phyloP scores from a whole-genome alignment of 2,888 invertebrate genomes.

The Alentia gelatinosa region DNA sequence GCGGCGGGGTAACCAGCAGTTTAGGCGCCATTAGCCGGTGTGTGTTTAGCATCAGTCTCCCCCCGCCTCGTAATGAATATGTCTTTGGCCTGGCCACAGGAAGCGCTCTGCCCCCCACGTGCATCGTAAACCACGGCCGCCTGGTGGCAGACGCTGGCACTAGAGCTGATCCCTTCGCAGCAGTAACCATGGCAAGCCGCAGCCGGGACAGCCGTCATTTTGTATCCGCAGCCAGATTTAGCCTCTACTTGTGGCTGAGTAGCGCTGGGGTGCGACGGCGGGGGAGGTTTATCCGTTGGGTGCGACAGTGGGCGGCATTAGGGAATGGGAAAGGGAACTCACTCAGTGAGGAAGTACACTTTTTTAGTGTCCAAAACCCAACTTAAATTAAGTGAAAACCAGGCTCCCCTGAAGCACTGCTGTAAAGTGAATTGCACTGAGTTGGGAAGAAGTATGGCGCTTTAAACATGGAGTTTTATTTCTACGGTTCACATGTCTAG shows the following conservation, averaged over 20 bases:
- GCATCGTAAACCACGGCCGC: background rate
- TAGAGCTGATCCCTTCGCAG: background rate
- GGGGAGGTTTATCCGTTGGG: too few species aligned
- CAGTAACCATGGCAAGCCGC: background rate
- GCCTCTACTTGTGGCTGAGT: background rate
- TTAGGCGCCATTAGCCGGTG: background rate
- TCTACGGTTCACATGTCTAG: too few species aligned
- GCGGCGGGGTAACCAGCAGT: background rate
- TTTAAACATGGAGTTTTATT: too few species aligned
- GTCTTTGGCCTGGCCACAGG: background rate
- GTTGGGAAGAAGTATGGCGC: too few species aligned
- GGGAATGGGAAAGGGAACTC: too few species aligned
- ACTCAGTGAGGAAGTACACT: too few species aligned
- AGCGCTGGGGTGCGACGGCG: too few species aligned
- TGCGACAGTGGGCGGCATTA: too few species aligned
- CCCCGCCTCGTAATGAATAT: background rate
- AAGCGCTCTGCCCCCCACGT: background rate
- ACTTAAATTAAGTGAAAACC: too few species aligned
- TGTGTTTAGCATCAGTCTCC: constrained; percentile 6
- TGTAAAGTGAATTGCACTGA: too few species aligned
- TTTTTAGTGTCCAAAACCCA: too few species aligned
- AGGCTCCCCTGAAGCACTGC: too few species aligned
- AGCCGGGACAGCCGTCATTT: background rate
- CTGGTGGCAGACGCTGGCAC: background rate
- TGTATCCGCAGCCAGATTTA: background rate